These are phyloP conservation scores for Aporophyla nigra DNA, from an alignment of 2,888 invertebrate genomes.

Conservation along the genomic window DNA sequence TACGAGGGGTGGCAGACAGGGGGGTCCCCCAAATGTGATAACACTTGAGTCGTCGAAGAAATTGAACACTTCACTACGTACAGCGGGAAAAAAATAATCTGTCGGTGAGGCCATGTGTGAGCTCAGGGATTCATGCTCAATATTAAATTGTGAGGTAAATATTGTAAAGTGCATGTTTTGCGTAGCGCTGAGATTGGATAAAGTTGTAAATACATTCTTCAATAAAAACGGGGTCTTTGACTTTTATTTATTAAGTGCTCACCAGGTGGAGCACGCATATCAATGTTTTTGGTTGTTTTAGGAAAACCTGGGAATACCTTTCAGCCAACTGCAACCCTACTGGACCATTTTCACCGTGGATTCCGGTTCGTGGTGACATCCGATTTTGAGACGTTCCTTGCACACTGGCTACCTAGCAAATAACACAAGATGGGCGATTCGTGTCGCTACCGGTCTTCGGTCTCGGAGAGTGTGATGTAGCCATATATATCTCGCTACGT, in stretches of 20 bases:
- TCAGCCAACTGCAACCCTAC: neutral
- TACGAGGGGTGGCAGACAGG: conserved; percentile 28
- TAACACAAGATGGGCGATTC: neutral
- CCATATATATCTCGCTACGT: neutral
- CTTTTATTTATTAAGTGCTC: neutral
- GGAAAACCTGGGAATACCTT: neutral
- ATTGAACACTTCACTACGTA: conserved; percentile 47
- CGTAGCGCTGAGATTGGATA: conserved; percentile 2
- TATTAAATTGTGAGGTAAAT: conserved; percentile 44
- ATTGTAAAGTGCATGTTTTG: conserved; percentile 18
- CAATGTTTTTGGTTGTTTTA: neutral
- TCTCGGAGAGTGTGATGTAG: neutral
- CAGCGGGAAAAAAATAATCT: conserved; percentile 42
- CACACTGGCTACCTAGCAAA: neutral
- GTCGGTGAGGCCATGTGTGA: conserved; percentile 27
- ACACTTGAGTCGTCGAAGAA: conserved; percentile 22
- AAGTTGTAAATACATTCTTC: neutral
- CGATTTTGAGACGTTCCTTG: neutral
- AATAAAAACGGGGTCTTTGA: neutral
- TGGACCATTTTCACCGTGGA: neutral
- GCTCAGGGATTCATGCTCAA: conserved; percentile 3
- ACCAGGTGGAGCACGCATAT: neutral
- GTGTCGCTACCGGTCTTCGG: neutral
- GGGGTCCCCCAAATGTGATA: conserved; percentile 17
- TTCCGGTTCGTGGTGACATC: too few relatives aligned